Base-by-base conservation (phyloP, 2,797 vertebrate species). In the Cynopterus sphinx region DNA sequence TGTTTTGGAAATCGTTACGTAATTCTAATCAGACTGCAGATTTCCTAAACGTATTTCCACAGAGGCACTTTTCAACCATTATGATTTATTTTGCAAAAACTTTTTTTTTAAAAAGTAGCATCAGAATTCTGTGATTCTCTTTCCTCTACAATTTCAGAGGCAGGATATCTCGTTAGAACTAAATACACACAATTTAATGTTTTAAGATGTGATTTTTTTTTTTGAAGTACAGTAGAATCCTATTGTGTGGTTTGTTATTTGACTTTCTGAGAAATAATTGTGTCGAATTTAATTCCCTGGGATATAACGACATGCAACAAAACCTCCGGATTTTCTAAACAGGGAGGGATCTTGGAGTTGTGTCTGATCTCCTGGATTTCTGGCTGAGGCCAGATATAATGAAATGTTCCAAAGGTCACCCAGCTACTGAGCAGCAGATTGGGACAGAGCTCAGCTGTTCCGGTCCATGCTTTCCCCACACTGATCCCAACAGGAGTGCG, bases 21-120 rank as follows among this genome's bases (percentile, higher is more conserved):
- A 96, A 96, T 73, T 90, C 81, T 89, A 83, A 95, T 70, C 78
- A 49, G 75, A 78, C 43, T 63, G 73, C 43, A 88, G 74, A 75
- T 49, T 96, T 94, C 70, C 39, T 79, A 83, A 75, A 36, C 12
- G 6, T 74, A 33, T 36, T 92, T 31, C 43, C 71, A 73, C 16
- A 78, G 43, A 85, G 51, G 36, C 7, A n/a, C 49, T 94, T 96
- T 95, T 84, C 70, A 75, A 71, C 70, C 8, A 4, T 79, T 65
- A 24, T 9, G 78, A 88, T 95, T 96, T 95, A 67, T 92, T 95
- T 90, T 86, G 70, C 68, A 93, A 33, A 96, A 91, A 84, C 41
- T 77, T 51, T 89, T 70, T 36, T 86, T 92, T 84, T 46, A 74
- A 79, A 59, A 89, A 55, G 43, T 3, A 65, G 22, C 46, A 91